Evolutionary conservation across 2,797 vertebrate genomes (phyloP).

Genomic region (Gambelia wislizenii): DNA sequence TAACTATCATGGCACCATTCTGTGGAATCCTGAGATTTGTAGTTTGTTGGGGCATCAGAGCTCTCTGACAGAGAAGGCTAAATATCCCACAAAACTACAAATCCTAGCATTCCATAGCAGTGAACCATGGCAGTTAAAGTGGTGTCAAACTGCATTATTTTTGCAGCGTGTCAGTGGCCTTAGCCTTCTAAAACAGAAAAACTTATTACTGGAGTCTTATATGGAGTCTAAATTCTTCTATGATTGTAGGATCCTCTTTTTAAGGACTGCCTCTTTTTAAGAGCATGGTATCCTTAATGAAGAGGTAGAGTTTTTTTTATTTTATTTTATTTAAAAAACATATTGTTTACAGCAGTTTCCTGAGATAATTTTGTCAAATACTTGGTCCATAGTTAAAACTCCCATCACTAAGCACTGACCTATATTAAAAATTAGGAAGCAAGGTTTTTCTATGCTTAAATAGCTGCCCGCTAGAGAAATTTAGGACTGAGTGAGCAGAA

Average conservation of each 20-base stretch:
- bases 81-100: too few species aligned
- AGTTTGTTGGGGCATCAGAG: too few species aligned
- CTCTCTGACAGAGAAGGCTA: too few species aligned
- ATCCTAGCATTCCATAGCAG: too few species aligned
- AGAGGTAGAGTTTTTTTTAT: neutral
- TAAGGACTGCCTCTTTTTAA: fast-evolving
- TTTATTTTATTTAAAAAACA: neutral
- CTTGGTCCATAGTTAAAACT: constrained; percentile 55
- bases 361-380: constrained; percentile 35
- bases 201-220: fast-evolving
- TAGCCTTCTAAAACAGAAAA: neutral
- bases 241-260: fast-evolving
- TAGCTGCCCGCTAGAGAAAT: constrained; percentile 69
- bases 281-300: neutral
- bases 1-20: too few species aligned
- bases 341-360: constrained; percentile 37
- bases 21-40: too few species aligned
- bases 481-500: constrained; percentile 70
- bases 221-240: too few species aligned
- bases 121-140: too few species aligned
- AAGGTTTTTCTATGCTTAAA: constrained; percentile 71
- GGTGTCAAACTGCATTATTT: too few species aligned
- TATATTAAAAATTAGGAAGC: constrained; percentile 54
- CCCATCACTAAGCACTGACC: constrained; percentile 66
- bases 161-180: too few species aligned